Percentiles rank a stretch among this genome's conserved stretches.
phyloP scores from a whole-genome alignment of 2,888 invertebrate species.

The Eutolmus rufibarbis region DNA sequence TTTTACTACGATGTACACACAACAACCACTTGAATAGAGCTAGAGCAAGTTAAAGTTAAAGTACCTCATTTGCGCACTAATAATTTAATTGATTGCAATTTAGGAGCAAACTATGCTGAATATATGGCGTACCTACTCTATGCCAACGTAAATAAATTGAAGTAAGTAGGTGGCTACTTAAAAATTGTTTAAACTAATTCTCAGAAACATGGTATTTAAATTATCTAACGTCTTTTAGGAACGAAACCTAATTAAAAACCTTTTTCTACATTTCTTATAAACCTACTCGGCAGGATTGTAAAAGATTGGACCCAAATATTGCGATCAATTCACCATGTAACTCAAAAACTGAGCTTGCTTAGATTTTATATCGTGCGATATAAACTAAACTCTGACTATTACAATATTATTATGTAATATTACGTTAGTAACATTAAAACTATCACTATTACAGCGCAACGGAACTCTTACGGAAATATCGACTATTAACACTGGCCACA shows the following conservation, averaged over 20 bases:
- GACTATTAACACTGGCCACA: constrained; percentile 79
- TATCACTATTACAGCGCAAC: constrained; percentile 68
- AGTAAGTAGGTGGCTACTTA: too few relatives aligned
- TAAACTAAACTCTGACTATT: too few relatives aligned
- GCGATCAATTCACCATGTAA: background rate
- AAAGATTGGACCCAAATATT: background rate
- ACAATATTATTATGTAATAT: too few relatives aligned
- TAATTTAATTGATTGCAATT: background rate
- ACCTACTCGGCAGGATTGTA: background rate
- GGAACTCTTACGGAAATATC: constrained; percentile 82
- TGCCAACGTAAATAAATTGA: background rate
- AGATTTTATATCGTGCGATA: too few relatives aligned
- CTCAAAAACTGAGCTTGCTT: too few relatives aligned
- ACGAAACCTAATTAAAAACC: too few relatives aligned
- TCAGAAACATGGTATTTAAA: too few relatives aligned
- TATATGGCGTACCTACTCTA: background rate
- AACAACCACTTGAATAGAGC: background rate
- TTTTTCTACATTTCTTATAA: too few relatives aligned
- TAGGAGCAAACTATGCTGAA: background rate
- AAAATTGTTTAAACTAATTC: too few relatives aligned
- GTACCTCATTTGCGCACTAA: background rate
- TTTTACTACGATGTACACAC: background rate
- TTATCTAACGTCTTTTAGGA: too few relatives aligned
- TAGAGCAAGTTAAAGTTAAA: background rate
- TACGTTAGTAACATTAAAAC: background rate